These are phyloP conservation scores for Upupa epops DNA, from an alignment of 2,113 vertebrate species.

Conservation along the genomic window DNA sequence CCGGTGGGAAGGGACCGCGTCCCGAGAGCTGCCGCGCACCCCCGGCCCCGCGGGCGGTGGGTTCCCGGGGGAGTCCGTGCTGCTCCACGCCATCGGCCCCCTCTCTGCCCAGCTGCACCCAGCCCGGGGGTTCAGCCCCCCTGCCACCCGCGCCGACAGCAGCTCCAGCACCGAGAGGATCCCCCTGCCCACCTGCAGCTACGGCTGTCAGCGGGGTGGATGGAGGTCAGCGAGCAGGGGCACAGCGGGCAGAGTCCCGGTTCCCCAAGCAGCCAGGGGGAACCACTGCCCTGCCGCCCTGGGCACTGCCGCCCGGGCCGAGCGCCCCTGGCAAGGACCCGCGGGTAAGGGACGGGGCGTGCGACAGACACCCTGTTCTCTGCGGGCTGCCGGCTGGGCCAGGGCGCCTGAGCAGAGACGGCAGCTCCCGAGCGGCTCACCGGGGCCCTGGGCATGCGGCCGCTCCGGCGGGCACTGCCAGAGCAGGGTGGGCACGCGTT, in stretches of 20 bases:
- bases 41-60: not conserved
- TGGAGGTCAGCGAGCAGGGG: too few relatives aligned
- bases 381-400: not conserved
- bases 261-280: not conserved
- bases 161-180: too few relatives aligned
- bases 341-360: fast-evolving
- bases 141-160: too few relatives aligned
- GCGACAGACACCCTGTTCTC: not conserved
- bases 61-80: too few relatives aligned
- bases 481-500: too few relatives aligned
- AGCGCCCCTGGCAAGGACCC: not conserved
- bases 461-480: too few relatives aligned
- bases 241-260: not conserved
- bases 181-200: too few relatives aligned
- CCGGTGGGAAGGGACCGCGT: not conserved
- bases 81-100: too few relatives aligned
- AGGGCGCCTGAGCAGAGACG: not conserved
- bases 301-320: too few relatives aligned
- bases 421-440: not conserved
- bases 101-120: too few relatives aligned
- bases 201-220: too few relatives aligned
- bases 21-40: not conserved
- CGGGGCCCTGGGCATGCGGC: not conserved
- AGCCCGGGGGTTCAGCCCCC: too few relatives aligned
- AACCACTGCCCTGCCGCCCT: not conserved